Evolutionary conservation across 2,888 invertebrate genomes (phyloP).

Genomic region (Eupithecia subumbrata): DNA sequence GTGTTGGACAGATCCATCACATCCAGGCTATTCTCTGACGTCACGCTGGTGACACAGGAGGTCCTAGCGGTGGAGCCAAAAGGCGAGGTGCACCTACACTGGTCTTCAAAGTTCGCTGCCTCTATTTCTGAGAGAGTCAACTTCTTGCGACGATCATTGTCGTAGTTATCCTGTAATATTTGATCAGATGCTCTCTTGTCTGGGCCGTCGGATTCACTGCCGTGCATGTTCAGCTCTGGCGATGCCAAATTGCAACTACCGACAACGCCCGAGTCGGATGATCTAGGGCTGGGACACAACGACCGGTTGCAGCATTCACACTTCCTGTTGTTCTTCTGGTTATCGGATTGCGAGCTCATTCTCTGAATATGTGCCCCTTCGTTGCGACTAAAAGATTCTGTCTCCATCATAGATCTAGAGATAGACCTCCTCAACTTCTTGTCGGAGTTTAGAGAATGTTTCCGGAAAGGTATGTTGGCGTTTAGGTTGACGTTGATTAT

Average conservation of each 20-base stretch:
- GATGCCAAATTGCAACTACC: constrained; percentile 91
- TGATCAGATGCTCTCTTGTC: constrained; percentile 64
- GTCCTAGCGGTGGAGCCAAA: constrained; percentile 89
- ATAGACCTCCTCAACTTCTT: constrained; percentile 80
- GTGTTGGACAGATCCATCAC: constrained; percentile 81
- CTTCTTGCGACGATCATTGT: constrained; percentile 65
- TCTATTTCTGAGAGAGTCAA: constrained; percentile 84
- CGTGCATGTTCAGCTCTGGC: constrained; percentile 85
- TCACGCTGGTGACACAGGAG: constrained; percentile 84
- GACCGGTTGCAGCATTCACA: constrained; percentile 86
- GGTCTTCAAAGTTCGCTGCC: constrained; percentile 86
- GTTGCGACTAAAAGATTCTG: constrained; percentile 64
- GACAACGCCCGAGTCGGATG: constrained; percentile 93
- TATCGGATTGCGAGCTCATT: constrained; percentile 79
- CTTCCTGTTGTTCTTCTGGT: constrained; percentile 64
- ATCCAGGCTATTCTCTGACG: constrained; percentile 83
- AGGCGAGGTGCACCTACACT: constrained; percentile 89
- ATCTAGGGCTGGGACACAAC: constrained; percentile 87
- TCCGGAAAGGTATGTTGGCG: constrained; percentile 73
- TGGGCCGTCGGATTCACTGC: constrained; percentile 71
- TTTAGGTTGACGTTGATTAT: constrained; percentile 75
- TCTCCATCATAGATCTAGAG: constrained; percentile 76
- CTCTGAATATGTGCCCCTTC: constrained; percentile 65
- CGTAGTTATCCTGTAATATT: constrained; percentile 63
- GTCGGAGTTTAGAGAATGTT: constrained; percentile 85